Conservation (phyloP, 2,797 vertebrate genomes). For the Holocentrus rufus region DNA sequence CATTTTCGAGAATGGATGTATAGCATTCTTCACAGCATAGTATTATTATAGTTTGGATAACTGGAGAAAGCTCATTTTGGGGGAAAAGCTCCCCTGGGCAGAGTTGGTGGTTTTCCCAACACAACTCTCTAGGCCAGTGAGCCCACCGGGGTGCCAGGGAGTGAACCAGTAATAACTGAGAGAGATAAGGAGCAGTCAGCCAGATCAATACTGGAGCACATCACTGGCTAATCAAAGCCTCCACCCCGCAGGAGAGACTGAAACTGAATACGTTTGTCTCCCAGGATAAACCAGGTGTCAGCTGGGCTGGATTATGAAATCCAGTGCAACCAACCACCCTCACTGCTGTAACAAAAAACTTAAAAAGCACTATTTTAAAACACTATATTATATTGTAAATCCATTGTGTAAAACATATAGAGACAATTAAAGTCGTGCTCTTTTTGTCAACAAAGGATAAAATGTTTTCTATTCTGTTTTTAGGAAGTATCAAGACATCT, state of each 20-base stretch:
- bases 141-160: slow-evolving; percentile 52
- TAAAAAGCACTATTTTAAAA: not conserved
- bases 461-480: too few relatives aligned
- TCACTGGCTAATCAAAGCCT: slow-evolving; percentile 70
- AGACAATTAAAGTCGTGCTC: too few relatives aligned
- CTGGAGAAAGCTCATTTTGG: slow-evolving; percentile 2
- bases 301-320: slow-evolving; percentile 57
- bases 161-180: slow-evolving; percentile 68
- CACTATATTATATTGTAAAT: not conserved
- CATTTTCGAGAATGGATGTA: too few relatives aligned
- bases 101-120: slow-evolving; percentile 52
- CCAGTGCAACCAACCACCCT: slow-evolving; percentile 47
- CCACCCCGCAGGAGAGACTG: slow-evolving; percentile 53
- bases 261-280: slow-evolving; percentile 56
- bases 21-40: too few relatives aligned
- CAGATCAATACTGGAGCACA: slow-evolving; percentile 73
- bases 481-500: too few relatives aligned
- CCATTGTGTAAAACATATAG: not conserved
- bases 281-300: slow-evolving; percentile 57
- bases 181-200: slow-evolving; percentile 66
- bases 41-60: too few relatives aligned
- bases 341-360: slow-evolving; percentile 19
- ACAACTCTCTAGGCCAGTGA: slow-evolving; percentile 55
- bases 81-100: slow-evolving; percentile 38
- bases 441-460: too few relatives aligned